Evolutionary conservation across 2,797 vertebrate genomes (phyloP).

Genomic region (Peromyscus nudipes): DNA sequence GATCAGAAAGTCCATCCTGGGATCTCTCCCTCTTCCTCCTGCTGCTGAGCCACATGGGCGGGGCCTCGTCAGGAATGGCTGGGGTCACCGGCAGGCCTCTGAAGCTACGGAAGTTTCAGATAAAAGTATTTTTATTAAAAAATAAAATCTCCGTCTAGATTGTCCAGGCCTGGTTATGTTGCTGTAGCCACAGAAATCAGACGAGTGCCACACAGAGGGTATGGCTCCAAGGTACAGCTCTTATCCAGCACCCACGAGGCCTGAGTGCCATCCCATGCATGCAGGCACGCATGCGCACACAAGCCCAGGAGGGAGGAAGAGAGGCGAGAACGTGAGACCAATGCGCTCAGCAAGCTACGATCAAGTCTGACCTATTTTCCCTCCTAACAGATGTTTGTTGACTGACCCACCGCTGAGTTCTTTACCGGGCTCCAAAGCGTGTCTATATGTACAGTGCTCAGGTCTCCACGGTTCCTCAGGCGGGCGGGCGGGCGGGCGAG

Average conservation of each 20-base stretch:
- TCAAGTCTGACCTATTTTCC: neutral
- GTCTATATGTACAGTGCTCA: neutral
- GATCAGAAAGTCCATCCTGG: neutral
- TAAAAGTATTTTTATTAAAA: neutral
- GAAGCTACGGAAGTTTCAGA: neutral
- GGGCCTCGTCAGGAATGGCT: neutral
- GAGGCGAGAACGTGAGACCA: neutral
- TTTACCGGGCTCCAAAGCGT: neutral
- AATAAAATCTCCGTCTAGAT: neutral
- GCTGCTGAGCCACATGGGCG: no score
- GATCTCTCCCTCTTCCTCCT: neutral
- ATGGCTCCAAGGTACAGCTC: no score
- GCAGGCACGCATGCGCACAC: no score
- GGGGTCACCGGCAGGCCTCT: no score
- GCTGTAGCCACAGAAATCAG: neutral
- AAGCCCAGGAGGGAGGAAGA: no score
- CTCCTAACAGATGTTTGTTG: conserved; percentile 22
- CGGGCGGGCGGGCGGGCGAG: accelerated
- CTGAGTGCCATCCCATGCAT: neutral
- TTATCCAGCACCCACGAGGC: neutral
- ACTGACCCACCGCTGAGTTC: neutral
- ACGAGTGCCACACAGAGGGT: no score
- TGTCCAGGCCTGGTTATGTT: neutral
- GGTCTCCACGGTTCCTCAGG: neutral
- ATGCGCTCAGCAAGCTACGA: neutral